These are phyloP conservation scores for Neomonachus schauinslandi DNA, from an alignment of 2,113 vertebrate genomes.

Conservation along the genomic window DNA sequence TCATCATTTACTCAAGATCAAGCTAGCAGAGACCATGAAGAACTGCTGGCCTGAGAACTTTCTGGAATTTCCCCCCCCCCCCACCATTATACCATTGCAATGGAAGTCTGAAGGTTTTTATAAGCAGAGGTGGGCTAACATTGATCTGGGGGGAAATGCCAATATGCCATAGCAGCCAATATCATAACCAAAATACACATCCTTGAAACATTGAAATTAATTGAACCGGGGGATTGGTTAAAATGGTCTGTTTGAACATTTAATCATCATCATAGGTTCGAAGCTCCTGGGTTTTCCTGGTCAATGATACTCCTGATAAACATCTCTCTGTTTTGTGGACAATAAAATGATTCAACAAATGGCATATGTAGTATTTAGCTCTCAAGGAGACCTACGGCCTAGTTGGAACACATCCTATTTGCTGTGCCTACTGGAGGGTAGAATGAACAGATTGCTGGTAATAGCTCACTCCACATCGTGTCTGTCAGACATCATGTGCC, in stretches of 20 bases:
- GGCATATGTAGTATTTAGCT: constrained; percentile 77
- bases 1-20: no score
- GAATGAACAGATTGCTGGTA: constrained; percentile 78
- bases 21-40: neutral
- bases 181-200: constrained; percentile 48
- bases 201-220: constrained; percentile 4
- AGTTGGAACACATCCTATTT: constrained; percentile 72
- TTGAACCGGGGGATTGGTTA: constrained; percentile 7
- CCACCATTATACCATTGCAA: neutral
- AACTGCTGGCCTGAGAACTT: constrained; percentile 30
- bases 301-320: constrained; percentile 52
- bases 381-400: constrained; percentile 45
- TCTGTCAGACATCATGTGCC: constrained; percentile 63
- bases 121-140: neutral
- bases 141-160: neutral
- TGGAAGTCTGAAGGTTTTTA: constrained; percentile 30
- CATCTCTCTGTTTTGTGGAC: constrained; percentile 53
- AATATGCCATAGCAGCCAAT: neutral
- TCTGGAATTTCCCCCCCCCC: neutral
- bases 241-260: neutral
- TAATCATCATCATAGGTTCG: neutral
- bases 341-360: constrained; percentile 73
- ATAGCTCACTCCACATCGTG: constrained; percentile 64
- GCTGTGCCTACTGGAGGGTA: constrained; percentile 40
- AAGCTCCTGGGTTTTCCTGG: constrained; percentile 39